Base-by-base conservation (phyloP, 2,888 invertebrate genomes). In the Acholoe squamosa region DNA sequence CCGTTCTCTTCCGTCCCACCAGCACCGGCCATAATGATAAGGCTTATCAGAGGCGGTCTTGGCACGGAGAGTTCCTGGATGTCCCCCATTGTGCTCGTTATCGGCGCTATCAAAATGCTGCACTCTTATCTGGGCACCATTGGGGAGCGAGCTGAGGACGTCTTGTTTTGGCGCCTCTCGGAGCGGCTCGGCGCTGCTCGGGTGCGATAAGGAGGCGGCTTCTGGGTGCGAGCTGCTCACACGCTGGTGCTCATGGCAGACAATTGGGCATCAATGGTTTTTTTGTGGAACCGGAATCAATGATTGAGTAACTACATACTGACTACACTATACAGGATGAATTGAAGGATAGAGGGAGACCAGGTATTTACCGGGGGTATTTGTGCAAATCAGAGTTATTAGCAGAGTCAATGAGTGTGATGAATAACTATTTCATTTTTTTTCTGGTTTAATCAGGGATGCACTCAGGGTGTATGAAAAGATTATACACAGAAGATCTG, bases 81-180 rank as follows among this genome's bases (percentile, higher is more conserved):
- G 7, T 25, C 71, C 31, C 71, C 31, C 71, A 71, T 0, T 28
- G 71, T 28, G 28, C 71, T 71, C 71, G 71, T 71, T 71, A 71
- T 71, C 71, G 3, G 14, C 25, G 31, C 25, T 71, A 71, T 71
- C 71, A 71, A 71, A 71, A 71, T 28, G 71, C 71, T 25, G 71
- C 71, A 71, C 71, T 71, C n/a, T 71, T 71, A 71, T 71, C 71
- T 61, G 61, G 61, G 61, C n/a, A 61, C 61, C 22, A n/a, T 12
- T n/a, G 61, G 61, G 61, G 61, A 61, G 22, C 61, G 61, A n/a
- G n/a, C 28, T 25, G 71, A 71, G 71, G 71, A 71, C 71, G 71
- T 71, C 71, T 71, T 71, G 71, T 71, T 71, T 71, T 28, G 28
- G n/a, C 61, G 61, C 61, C 61, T 61, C 61, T n/a, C 61, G 61